phyloP scores from a whole-genome alignment of 2,888 invertebrate species.

The Temnothorax rugatulus region DNA sequence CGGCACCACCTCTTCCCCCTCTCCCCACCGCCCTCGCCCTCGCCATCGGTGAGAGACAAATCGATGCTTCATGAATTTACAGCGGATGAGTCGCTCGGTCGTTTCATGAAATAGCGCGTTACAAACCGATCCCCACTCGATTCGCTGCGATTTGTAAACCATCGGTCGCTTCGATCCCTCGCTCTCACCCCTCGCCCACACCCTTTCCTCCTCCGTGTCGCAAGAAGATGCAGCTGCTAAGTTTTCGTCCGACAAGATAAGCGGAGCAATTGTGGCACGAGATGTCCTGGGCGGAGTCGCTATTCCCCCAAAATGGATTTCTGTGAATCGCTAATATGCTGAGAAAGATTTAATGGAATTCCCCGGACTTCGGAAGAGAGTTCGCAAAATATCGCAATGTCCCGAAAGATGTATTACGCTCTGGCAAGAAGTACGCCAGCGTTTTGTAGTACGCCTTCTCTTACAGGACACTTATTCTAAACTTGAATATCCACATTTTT shows the following conservation, averaged over 20 bases:
- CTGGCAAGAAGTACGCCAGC: conserved; percentile 28
- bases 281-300: conserved; percentile 54
- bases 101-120: conserved; percentile 70
- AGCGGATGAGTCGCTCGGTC: conserved; percentile 56
- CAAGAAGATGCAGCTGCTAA: conserved; percentile 29
- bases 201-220: too few relatives aligned
- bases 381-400: conserved; percentile 7
- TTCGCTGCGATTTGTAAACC: conserved; percentile 77
- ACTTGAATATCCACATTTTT: conserved; percentile 18
- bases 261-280: conserved; percentile 40
- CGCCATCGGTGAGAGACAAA: conserved; percentile 48
- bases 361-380: conserved; percentile 16
- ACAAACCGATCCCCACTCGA: conserved; percentile 69
- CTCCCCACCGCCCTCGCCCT: neutral
- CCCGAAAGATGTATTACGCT: conserved; percentile 30
- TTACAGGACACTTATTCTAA: conserved; percentile 6
- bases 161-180: conserved; percentile 1
- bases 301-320: conserved; percentile 21
- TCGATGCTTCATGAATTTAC: conserved; percentile 74
- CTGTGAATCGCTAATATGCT: conserved; percentile 49
- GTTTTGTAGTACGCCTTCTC: conserved; percentile 18
- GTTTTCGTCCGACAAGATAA: conserved; percentile 35
- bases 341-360: conserved; percentile 50
- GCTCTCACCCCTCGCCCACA: neutral
- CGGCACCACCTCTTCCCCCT: neutral